Conservation (phyloP, 2,888 invertebrate genomes). For the Ephialtes manifestator region DNA sequence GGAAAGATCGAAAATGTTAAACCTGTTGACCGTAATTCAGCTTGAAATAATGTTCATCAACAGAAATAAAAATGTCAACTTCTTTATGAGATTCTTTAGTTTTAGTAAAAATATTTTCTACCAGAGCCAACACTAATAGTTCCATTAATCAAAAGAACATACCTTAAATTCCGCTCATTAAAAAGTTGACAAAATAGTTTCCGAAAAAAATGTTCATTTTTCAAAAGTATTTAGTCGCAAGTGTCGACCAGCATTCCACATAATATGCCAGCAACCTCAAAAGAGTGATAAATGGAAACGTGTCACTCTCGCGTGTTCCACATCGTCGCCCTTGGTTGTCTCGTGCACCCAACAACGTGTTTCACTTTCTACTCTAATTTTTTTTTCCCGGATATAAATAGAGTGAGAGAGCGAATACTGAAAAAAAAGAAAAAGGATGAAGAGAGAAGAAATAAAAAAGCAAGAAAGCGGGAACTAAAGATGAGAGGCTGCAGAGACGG, state of each 20-base stretch:
- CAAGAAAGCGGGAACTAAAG: constrained; percentile 49
- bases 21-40: background rate
- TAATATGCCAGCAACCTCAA: constrained; percentile 23
- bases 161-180: background rate
- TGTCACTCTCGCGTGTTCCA: constrained; percentile 54
- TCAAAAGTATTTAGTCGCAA: constrained; percentile 11
- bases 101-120: background rate
- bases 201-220: background rate
- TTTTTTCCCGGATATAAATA: constrained; percentile 52
- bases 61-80: background rate
- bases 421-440: background rate
- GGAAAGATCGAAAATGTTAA: background rate
- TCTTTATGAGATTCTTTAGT: background rate
- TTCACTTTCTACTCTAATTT: constrained; percentile 62
- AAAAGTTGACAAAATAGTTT: background rate
- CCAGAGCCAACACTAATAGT: background rate
- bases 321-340: constrained; percentile 61
- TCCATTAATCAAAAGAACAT: background rate
- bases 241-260: constrained; percentile 5
- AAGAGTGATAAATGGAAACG: constrained; percentile 44
- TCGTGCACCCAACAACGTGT: constrained; percentile 38
- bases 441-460: constrained; percentile 54
- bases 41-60: background rate
- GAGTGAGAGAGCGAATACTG: constrained; percentile 36
- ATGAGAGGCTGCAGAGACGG: constrained; percentile 39